Base-by-base conservation (phyloP, 2,888 invertebrate genomes). In the Myopa testacea region DNA sequence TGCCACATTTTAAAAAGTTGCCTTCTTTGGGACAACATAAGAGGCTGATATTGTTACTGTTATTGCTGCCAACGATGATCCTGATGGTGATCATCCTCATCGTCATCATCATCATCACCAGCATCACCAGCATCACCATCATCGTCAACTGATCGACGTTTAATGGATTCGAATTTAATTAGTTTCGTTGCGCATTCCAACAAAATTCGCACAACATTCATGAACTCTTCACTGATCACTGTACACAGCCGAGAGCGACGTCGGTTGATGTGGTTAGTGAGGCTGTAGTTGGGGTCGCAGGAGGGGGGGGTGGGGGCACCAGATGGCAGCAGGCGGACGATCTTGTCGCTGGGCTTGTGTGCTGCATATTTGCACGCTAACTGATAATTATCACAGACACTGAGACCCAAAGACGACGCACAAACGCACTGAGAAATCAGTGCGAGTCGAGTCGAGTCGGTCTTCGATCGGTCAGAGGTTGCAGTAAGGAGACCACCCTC, bases 281-380 rank as follows among this genome's bases (percentile, higher is more conserved):
- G 4, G 63, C 14, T 63, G 37, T 8, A 50, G 8, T 8, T 2
- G 50, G 50, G 12, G 45, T 19, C 10, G 40, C 40, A 26, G 26
- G 34, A n/a, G 68, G 40, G 68, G 40, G 68, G 12, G 26, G 55
- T 55, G 26, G 58, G 50, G 38, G 14, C 1, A 60, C 4, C 40
- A 62, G 34, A 37, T 68, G 76, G 4, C 37, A 76, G 79, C 69
- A 75, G 76, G 79, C 77, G 81, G 80, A 81, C 81, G 83, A 55
- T 52, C 12, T 37, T 40, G 26, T 26, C n/a, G 10, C n/a, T 50
- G 26, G 62, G 52, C 12, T 74, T 37, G 58, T 68, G 60, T 45
- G 68, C 83, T 85, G 85, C 87, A 87, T 87, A 86, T 87, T 87
- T 87, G 87, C 87, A 87, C 87, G 87, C 87, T 81, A 87, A 85